phyloP scores from a whole-genome alignment of 2,797 vertebrate species.

The Microctenopoma stevenorrisi region DNA sequence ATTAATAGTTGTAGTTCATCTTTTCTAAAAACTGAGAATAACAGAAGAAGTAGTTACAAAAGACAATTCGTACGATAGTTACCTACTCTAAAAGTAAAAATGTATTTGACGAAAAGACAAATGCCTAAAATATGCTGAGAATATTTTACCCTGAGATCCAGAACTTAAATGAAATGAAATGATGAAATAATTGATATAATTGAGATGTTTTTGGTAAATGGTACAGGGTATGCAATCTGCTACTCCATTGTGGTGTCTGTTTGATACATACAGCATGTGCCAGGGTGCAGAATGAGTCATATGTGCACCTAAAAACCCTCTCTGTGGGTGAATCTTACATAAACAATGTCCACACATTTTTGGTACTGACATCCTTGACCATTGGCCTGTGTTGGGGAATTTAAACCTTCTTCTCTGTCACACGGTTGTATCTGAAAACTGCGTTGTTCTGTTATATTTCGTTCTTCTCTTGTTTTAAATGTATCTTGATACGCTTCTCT shows the following conservation, averaged over 20 bases:
- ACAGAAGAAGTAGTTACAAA: neutral
- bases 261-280: neutral
- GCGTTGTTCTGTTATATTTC: constrained; percentile 32
- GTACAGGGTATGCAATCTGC: neutral
- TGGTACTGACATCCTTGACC: constrained; percentile 21
- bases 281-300: constrained; percentile 2
- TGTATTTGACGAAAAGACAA: neutral
- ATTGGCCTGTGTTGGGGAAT: constrained; percentile 17
- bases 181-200: neutral
- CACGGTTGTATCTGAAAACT: constrained; percentile 19
- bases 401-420: constrained; percentile 19
- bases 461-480: constrained; percentile 26
- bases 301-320: neutral
- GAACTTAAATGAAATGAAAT: too few species aligned
- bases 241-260: neutral
- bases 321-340: constrained; percentile 10
- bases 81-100: neutral
- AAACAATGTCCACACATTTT: constrained; percentile 21
- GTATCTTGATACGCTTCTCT: constrained; percentile 28
- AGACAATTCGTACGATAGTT: neutral
- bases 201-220: neutral
- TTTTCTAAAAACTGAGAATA: neutral
- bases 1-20: too few species aligned
- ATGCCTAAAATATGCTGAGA: neutral
- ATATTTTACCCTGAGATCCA: neutral